Percentiles rank a stretch among this genome's conserved stretches.
These are phyloP conservation scores for Xestia rhomboidea DNA, from an alignment of 2,888 invertebrate genomes.

Conservation along the genomic window DNA sequence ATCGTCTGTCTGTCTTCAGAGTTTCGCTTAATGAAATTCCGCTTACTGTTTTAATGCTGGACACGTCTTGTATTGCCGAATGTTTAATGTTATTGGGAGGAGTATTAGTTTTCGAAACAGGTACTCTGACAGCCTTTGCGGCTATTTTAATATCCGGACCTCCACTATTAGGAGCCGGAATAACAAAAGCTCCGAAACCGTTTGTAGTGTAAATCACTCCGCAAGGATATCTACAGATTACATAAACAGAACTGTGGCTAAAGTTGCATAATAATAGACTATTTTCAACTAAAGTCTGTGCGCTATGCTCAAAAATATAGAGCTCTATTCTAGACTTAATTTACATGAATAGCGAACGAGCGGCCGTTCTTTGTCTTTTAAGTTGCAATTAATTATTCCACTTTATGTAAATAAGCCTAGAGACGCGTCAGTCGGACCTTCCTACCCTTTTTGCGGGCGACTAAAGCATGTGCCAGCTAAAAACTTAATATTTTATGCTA, in stretches of 20 bases:
- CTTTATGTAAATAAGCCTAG: constrained; percentile 86
- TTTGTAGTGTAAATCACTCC: constrained; percentile 60
- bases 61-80: constrained; percentile 79
- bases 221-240: constrained; percentile 46
- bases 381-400: constrained; percentile 89
- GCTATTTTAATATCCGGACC: constrained; percentile 64
- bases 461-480: constrained; percentile 71
- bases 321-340: constrained; percentile 81
- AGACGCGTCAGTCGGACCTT: constrained; percentile 78
- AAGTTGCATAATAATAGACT: constrained; percentile 53
- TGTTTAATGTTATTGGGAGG: constrained; percentile 66
- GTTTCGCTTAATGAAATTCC: constrained; percentile 82
- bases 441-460: constrained; percentile 77
- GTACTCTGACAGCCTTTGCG: constrained; percentile 58
- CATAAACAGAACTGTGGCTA: constrained; percentile 30
- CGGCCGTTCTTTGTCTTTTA: constrained; percentile 86
- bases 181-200: constrained; percentile 30
- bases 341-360: constrained; percentile 86
- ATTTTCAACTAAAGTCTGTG: constrained; percentile 60
- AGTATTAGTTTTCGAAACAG: constrained; percentile 68
- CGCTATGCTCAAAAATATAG: constrained; percentile 75
- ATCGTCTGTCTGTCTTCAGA: constrained; percentile 78
- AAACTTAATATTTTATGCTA: constrained; percentile 78
- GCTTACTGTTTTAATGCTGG: constrained; percentile 78
- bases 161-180: constrained; percentile 47